Evolutionary conservation across 2,113 vertebrate genomes (phyloP), one percentile per base, ranked within the genome.

Genomic region (Uria lomvia): DNA sequence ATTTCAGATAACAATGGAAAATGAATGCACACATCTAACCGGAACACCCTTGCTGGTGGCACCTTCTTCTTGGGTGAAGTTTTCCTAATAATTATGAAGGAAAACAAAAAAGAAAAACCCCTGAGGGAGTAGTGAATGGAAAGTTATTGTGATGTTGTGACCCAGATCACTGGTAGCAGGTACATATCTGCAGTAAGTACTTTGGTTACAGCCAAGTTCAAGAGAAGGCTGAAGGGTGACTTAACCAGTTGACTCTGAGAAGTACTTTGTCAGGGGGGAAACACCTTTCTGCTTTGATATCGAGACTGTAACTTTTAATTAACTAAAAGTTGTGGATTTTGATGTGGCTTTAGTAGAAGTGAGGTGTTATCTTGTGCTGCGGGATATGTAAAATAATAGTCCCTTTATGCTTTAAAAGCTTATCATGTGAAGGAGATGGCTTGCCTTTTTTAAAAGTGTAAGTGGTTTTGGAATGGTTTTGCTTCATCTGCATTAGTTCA

Each of bases 21-120:
- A 55, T n/a, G 56, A 85, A 49, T 24, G 42, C 4, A 17, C 0
- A 0, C 12, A 11, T 56, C 16, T 66, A 38, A 3, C 15, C 0
- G 1, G 22, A 47, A 5, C 3, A 5, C 12, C 71, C 6, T 36
- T 60, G 19, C 29, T 62, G 12, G 12, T 62, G 12, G 9, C 50
- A 66, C 9, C 30, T 30, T 8, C 5, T 63, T 68, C 43, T 83
- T 62, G 19, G 11, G 16, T 78, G 47, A 89, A 66, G 36, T 56
- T 91, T 88, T 91, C 36, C 20, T 86, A 34, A 30, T 29, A 67
- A 30, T 50, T 66, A 7, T 22, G 15, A 52, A 76, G 43, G 38
- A 85, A 94, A 91, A 53, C 11, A 52, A 40, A 9, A 62, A 70
- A 75, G 30, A 40, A 40, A 40, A 40, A 40, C 8, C 7, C 12